Percentiles rank a stretch among this genome's conserved stretches.
These are phyloP conservation scores for Dryobotodes eremita DNA, from an alignment of 2,888 invertebrate species.

Conservation along the genomic window DNA sequence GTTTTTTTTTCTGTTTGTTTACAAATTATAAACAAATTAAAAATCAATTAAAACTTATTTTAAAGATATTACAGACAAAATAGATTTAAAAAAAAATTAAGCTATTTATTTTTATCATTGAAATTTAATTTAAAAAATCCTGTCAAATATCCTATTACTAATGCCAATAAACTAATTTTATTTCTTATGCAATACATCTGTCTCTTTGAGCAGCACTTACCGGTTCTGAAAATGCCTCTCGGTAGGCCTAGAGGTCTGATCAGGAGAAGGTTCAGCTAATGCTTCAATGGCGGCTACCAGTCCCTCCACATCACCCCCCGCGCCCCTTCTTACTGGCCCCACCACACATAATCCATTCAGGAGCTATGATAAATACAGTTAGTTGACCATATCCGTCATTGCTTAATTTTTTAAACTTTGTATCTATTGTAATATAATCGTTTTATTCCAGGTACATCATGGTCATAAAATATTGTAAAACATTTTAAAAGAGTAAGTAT, in stretches of 20 bases:
- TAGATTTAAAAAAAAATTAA: too few relatives aligned
- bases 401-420: background rate
- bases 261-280: conserved; percentile 95
- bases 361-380: conserved; percentile 89
- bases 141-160: background rate
- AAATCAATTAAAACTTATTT: background rate
- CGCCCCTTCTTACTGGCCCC: conserved; percentile 93
- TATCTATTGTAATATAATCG: background rate
- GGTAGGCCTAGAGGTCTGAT: conserved; percentile 90
- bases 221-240: conserved; percentile 85
- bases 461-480: background rate
- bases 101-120: background rate
- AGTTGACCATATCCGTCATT: background rate
- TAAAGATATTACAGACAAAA: background rate
- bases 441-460: background rate
- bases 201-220: conserved; percentile 66
- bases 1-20: too few relatives aligned
- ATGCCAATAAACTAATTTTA: background rate
- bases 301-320: conserved; percentile 93
- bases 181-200: background rate
- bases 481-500: background rate
- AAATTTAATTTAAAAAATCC: background rate
- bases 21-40: background rate
- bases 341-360: conserved; percentile 95
- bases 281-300: conserved; percentile 96